These are phyloP conservation scores for Ophiodon elongatus DNA, from an alignment of 2,113 vertebrate species.

Conservation along the genomic window DNA sequence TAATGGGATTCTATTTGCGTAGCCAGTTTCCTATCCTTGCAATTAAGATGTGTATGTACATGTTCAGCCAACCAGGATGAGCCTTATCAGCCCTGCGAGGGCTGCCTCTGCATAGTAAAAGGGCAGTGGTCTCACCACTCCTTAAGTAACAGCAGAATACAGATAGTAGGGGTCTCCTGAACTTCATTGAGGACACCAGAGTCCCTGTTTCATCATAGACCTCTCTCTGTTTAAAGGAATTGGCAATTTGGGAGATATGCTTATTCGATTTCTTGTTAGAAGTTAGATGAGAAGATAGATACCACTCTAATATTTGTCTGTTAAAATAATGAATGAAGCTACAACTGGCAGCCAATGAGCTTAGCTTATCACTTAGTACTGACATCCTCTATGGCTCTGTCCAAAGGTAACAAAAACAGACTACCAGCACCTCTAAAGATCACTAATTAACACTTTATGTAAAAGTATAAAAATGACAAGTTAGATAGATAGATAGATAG, in stretches of 20 bases:
- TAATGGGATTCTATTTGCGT: conserved; percentile 54
- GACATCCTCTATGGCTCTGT: too few relatives aligned
- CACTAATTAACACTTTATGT: too few relatives aligned
- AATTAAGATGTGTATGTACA: conserved; percentile 53
- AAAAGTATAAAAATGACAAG: too few relatives aligned
- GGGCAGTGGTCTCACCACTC: conserved; percentile 18
- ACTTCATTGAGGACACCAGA: neutral
- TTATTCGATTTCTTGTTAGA: neutral
- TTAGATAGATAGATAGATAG: too few relatives aligned
- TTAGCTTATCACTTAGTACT: too few relatives aligned
- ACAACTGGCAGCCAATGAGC: too few relatives aligned
- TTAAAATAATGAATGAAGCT: neutral
- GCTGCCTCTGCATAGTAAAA: conserved; percentile 10
- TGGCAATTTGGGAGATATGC: neutral
- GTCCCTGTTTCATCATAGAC: neutral
- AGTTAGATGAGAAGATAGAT: neutral
- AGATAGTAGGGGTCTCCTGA: neutral
- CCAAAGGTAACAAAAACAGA: too few relatives aligned
- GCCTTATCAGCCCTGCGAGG: conserved; percentile 41
- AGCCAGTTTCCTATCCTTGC: conserved; percentile 36
- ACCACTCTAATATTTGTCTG: neutral
- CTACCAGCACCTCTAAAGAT: too few relatives aligned
- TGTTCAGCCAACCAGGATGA: conserved; percentile 50
- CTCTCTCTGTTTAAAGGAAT: neutral
- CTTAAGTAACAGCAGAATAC: conserved; percentile 25